Base-by-base conservation (phyloP, 2,888 invertebrate genomes). In the Dusona sp. region DNA sequence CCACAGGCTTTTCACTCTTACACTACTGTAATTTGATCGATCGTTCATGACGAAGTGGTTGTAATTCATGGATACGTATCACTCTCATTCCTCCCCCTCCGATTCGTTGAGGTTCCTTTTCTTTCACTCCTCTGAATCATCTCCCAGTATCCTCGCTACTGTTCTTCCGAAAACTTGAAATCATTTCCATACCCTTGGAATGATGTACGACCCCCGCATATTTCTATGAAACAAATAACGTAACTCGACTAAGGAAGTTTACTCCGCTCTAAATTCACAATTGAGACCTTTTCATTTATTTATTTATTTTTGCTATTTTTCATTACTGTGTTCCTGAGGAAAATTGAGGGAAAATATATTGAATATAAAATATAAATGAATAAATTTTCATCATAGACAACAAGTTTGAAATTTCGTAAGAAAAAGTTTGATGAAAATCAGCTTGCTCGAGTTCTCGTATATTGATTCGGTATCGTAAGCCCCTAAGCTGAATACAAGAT, bases 341-440 rank as follows among this genome's bases (percentile, higher is more conserved):
- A 61, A 16, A 8, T 61, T 7, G 1, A 29, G 6, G 61, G 61
- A 29, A 6, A 16, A 29, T 13, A 29, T 1, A 29, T 61, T 29
- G 61, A 16, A 29, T 61, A 13, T 0, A 61, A 29, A 29, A 68
- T 36, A 65, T 36, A 9, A n/a, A 38, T 42, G 48, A 42, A 42
- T 42, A 42, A 42, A 42, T 33, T 2, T 33, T 3, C 19, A 29
- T 48, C 16, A 11, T 16, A 29, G 19, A 25, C 74, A 70, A 73
- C 78, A 78, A 70, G 67, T 57, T 73, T 61, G 65, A 45, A 78
- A 73, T 72, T 82, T 36, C 64, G 48, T 3, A 79, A 61, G 29
- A 85, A 82, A 88, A 88, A 88, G 80, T 88, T 87, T 81, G 86
- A 74, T 80, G 29, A 25, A 29, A 88, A 86, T 86, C 81, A 79